Percentiles rank a stretch among this genome's conserved stretches.
These are phyloP conservation scores for Tauraco hartlaubi DNA, from an alignment of 2,797 vertebrate genomes.

Conservation along the genomic window DNA sequence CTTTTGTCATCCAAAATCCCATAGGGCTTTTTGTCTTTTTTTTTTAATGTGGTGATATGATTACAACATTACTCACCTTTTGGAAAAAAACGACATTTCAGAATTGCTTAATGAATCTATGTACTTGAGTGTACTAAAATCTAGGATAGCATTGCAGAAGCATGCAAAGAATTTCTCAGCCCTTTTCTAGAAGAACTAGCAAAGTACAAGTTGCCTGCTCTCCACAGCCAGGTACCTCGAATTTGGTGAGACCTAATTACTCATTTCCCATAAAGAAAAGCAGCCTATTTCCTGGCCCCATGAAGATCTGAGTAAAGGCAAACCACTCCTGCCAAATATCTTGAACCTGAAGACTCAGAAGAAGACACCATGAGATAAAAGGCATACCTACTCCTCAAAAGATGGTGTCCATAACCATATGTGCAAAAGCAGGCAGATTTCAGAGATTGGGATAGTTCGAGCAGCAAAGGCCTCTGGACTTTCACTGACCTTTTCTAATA, in stretches of 20 bases:
- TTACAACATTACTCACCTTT: not conserved
- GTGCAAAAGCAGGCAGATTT: not conserved
- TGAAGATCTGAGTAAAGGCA: not conserved
- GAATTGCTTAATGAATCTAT: not conserved
- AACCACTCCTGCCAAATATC: not conserved
- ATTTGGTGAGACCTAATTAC: not conserved
- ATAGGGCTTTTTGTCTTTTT: not conserved
- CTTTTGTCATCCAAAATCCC: not conserved
- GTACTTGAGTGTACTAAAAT: not conserved
- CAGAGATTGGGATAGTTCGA: not conserved
- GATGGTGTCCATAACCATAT: not conserved
- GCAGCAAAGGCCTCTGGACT: not conserved
- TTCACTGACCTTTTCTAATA: not conserved
- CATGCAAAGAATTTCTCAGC: not conserved
- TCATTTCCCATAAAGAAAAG: not conserved
- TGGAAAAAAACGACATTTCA: not conserved
- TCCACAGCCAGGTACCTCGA: not conserved
- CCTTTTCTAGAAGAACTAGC: not conserved
- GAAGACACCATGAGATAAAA: not conserved
- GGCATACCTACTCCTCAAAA: not conserved
- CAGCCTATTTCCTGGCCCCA: not conserved
- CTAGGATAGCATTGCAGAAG: not conserved
- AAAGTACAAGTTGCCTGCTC: not conserved
- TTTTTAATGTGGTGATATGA: not conserved
- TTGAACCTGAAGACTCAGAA: not conserved